Base-by-base conservation (phyloP, 2,113 vertebrate genomes). In the Ceyx margarethae region DNA sequence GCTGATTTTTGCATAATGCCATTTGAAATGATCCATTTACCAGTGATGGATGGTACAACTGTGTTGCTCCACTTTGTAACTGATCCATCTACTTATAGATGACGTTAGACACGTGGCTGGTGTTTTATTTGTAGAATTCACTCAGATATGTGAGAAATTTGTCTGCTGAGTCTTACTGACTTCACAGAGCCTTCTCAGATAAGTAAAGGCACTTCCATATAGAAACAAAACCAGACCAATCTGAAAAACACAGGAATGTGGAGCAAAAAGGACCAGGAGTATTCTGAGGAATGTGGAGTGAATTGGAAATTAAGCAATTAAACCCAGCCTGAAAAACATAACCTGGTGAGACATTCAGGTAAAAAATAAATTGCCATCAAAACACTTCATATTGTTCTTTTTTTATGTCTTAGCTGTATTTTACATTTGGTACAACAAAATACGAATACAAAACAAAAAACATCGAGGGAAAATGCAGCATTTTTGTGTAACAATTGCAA, bases 11-110 rank as follows among this genome's bases (percentile, higher is more conserved):
- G 84, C 81, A 80, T 93, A 87, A 72, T 92, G 73, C 87, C 85
- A 77, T 95, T 95, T 92, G 84, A 91, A 95, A 91, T 93, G 88
- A 80, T 46, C 81, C 46, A 10, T 93, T 94, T 93, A 95, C 65
- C 75, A 94, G n/a, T 83, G 80, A 80, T 67, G 73, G 78, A 81
- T 90, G 83, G 68, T 92, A 89, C 40, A 86, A 85, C 58, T 58
- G 50, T 20, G 20, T 69, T 91, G 48, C 51, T 94, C 67, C 56
- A 57, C 85, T 87, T 81, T 87, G 81, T 79, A 94, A 89, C 75
- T 89, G 84, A 86, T 91, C 71, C 0, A 22, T 92, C 75, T 92
- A 81, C 91, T 89, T 91, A 85, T n/a, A 86, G 78, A 89, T 92
- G 87, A 29, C 66, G 50, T 61, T 51, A 69, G 85, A 69, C 85